Percentiles rank a stretch among this genome's conserved stretches.
Conservation (phyloP, 1,140 invertebrate species). For the Procambarus clarkii region DNA sequence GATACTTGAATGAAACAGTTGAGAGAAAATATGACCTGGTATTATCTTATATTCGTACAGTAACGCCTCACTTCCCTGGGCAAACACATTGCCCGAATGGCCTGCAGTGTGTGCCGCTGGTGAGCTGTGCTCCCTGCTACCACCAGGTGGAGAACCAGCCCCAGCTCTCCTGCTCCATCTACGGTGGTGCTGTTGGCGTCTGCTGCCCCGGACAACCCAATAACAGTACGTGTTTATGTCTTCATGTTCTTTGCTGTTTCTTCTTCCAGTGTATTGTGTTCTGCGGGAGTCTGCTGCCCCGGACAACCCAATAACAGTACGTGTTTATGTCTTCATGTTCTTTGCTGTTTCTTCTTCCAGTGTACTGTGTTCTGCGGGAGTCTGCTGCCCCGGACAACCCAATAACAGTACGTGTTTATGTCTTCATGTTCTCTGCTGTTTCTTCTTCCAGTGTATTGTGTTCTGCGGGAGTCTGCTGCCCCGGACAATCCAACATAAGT, state of each 20-base stretch:
- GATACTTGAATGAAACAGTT: too few species aligned
- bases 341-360: too few species aligned
- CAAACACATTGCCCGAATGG: background rate
- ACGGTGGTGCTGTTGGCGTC: slow-evolving; percentile 8
- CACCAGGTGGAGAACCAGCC: background rate
- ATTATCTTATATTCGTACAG: background rate
- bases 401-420: background rate
- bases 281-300: too few species aligned
- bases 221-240: background rate
- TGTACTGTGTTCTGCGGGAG: background rate
- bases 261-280: too few species aligned
- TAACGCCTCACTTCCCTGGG: background rate
- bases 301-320: too few species aligned
- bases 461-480: too few species aligned
- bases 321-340: too few species aligned
- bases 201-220: slow-evolving; percentile 44
- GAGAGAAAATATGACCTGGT: too few species aligned
- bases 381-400: slow-evolving; percentile 45
- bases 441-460: too few species aligned
- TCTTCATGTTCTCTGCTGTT: too few species aligned
- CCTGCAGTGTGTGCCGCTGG: slow-evolving; percentile 45
- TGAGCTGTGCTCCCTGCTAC: slow-evolving; percentile 39
- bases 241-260: too few species aligned
- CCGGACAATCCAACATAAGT: too few species aligned
- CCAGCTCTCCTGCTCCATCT: slow-evolving; percentile 21